These are phyloP conservation scores for Actinopyga echinites DNA, from an alignment of 53 echinoderm and acorn worm genomes.

Conservation along the genomic window DNA sequence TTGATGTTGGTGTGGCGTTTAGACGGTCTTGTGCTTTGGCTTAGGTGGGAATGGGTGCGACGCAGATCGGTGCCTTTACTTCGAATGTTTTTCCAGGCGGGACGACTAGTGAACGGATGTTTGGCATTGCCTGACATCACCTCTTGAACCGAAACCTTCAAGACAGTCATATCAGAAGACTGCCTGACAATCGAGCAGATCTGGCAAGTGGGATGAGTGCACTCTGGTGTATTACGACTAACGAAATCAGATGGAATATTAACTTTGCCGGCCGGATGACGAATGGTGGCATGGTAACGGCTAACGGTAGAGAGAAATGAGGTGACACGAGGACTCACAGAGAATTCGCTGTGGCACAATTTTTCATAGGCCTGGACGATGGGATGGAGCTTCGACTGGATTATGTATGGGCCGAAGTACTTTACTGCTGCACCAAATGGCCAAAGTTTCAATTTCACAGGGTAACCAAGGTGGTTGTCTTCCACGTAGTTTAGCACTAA, in stretches of 20 bases:
- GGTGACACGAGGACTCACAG: constrained; percentile 54
- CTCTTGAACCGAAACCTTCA: constrained; percentile 33
- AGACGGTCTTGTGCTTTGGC: constrained; percentile 61
- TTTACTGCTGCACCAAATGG: constrained; percentile 55
- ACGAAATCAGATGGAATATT: constrained; percentile 54
- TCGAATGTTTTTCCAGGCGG: constrained; percentile 58
- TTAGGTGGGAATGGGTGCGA: constrained; percentile 50
- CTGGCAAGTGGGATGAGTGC: constrained; percentile 27
- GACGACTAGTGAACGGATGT: constrained; percentile 30
- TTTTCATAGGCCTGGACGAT: constrained; percentile 79
- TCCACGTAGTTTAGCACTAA: constrained; percentile 45
- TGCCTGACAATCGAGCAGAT: constrained; percentile 43
- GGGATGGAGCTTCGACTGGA: constrained; percentile 51
- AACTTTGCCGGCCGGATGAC: constrained; percentile 42
- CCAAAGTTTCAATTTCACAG: constrained; percentile 63
- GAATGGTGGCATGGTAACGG: constrained; percentile 45
- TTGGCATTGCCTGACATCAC: background rate
- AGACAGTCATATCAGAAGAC: constrained; percentile 49
- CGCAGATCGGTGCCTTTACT: constrained; percentile 44
- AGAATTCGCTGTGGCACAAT: constrained; percentile 47
- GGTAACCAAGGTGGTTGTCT: constrained; percentile 54
- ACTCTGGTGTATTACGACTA: constrained; percentile 42
- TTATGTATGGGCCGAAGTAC: constrained; percentile 63
- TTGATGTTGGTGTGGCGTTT: constrained; percentile 63
- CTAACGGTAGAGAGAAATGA: constrained; percentile 53